Evolutionary conservation across 2,113 vertebrate species (phyloP), one percentile per base, ranked within the genome.

Genomic region (Emydura subglobosa): DNA sequence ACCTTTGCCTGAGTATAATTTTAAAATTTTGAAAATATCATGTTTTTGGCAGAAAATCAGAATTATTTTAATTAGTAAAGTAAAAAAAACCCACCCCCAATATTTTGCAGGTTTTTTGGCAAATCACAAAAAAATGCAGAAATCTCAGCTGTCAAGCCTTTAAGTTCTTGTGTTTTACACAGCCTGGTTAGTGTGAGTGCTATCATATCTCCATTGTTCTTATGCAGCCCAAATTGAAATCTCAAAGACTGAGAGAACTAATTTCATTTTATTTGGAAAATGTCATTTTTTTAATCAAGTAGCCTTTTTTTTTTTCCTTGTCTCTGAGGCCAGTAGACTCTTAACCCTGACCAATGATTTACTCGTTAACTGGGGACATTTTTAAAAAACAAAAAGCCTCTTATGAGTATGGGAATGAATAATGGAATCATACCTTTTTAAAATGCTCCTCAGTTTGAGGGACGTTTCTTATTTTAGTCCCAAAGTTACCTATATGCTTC

Each of bases 341-440:
- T 65, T 65, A 51, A 39, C 7, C 2, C 47, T 7, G 5, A 2
- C 12, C 27, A 87, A 79, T n/a, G 0, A 0, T 0, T 47, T 49
- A 5, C 59, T 1, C 81, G 7, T 31, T 51, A 89, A 68, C 6
- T 2, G 13, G 29, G 12, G 2, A 49, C 49, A 27, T 78, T 47
- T 82, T 55, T 49, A 68, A 68, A 39, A 89, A 50, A 72, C 1
- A 86, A 1, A 21, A 82, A 76, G 6, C 8, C 31, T 9, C 74
- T 80, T 6, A 42, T 1, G 31, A 14, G 0, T 49, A 29, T 83
- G 42, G 31, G 85, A 76, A 82, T 87, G 76, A 54, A 34, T 16
- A 31, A 3, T 61, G 27, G 10, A 72, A 72, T 72, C 17, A 72
- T 14, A 19, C 1, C 3, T 80, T 95, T 89, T 31, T 39, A 3